A percentile compares a stretch with the other conserved stretches of the same genome.
These are phyloP conservation scores for Hemicentrotus pulcherrimus DNA, from an alignment of 35 echinoderm and acorn worm species.

Conservation along the genomic window DNA sequence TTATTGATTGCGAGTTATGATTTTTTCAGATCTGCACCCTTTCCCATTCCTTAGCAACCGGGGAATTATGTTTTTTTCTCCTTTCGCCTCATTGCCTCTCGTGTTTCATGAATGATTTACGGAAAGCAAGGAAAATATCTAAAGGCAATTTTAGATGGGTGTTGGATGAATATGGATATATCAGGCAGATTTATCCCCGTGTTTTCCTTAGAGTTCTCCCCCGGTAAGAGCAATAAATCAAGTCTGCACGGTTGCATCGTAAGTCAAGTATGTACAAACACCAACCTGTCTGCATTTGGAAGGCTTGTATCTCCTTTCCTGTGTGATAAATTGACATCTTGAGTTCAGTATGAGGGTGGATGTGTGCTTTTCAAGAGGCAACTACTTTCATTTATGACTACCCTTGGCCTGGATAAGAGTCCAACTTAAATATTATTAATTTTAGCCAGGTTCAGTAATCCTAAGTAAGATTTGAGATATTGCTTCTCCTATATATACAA, in stretches of 20 bases:
- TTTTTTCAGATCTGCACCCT: not conserved
- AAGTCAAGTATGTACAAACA: slow-evolving; percentile 11
- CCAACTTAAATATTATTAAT: no score
- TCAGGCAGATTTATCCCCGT: not conserved
- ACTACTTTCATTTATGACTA: not conserved
- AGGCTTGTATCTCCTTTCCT: not conserved
- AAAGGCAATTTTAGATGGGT: not conserved
- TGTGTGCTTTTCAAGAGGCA: not conserved
- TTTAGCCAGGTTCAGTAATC: no score
- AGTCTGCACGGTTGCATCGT: not conserved
- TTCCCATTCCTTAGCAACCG: not conserved
- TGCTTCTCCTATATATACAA: no score
- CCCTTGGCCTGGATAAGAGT: no score
- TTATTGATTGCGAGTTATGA: not conserved
- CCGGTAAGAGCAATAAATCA: not conserved
- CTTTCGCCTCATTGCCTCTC: not conserved
- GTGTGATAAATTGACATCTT: not conserved
- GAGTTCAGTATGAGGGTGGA: not conserved
- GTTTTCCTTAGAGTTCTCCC: not conserved
- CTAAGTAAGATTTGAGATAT: no score
- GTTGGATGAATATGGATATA: slow-evolving; percentile 13
- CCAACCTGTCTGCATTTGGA: not conserved
- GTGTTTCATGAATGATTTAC: slow-evolving; percentile 11
- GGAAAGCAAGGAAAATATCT: not conserved
- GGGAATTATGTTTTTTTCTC: not conserved